These are phyloP conservation scores for Poecilia velifera DNA, from an alignment of 2,797 vertebrate genomes.

Conservation along the genomic window DNA sequence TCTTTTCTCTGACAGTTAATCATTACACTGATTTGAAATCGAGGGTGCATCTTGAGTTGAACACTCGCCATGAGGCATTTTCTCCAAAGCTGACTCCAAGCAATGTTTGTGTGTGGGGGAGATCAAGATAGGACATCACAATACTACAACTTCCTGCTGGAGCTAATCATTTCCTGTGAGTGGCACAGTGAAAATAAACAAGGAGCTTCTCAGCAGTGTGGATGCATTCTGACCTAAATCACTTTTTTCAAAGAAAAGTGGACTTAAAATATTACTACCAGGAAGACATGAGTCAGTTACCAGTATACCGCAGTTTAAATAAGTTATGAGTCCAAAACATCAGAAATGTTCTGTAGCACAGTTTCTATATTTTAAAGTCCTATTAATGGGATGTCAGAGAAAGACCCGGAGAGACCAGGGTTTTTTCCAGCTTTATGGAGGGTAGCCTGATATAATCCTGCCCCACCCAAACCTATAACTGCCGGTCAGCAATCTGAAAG, in stretches of 20 bases:
- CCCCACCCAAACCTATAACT: neutral
- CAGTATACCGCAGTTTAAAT: neutral
- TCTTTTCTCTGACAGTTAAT: slow-evolving; percentile 36
- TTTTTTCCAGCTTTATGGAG: neutral
- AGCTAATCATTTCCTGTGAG: slow-evolving; percentile 65
- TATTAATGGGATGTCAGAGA: neutral
- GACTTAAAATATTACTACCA: neutral
- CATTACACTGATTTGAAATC: slow-evolving; percentile 36
- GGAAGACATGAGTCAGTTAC: neutral
- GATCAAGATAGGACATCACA: slow-evolving; percentile 35
- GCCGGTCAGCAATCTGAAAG: neutral
- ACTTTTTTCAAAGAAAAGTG: neutral
- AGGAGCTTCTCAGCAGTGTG: slow-evolving; percentile 28
- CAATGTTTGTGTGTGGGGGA: slow-evolving; percentile 34
- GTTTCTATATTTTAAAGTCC: neutral
- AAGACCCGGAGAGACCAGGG: neutral
- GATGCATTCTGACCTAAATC: slow-evolving; percentile 22
- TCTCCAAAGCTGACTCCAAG: slow-evolving; percentile 11
- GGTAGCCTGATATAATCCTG: neutral
- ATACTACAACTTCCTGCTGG: slow-evolving; percentile 72
- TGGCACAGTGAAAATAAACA: slow-evolving; percentile 46
- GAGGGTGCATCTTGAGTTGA: slow-evolving; percentile 25
- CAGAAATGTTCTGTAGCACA: neutral
- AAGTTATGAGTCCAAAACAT: neutral
- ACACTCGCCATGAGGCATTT: neutral